These are phyloP conservation scores for Platypus cylindrus DNA, from an alignment of 2,888 invertebrate genomes.

Conservation along the genomic window DNA sequence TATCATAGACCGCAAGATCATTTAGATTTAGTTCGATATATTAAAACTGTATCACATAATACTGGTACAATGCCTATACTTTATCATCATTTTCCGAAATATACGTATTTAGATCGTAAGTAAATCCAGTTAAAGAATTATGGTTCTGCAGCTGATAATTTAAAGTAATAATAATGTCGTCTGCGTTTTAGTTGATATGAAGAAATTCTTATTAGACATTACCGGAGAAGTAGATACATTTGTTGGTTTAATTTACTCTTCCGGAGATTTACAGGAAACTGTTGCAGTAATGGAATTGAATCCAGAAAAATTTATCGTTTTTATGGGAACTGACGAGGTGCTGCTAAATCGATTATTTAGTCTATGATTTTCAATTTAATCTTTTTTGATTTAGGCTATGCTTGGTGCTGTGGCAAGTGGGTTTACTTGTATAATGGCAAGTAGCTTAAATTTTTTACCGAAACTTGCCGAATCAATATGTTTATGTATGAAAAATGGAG, in stretches of 20 bases:
- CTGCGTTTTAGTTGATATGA: constrained; percentile 29
- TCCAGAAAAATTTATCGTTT: constrained; percentile 28
- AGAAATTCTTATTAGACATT: constrained; percentile 28
- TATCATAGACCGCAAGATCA: constrained; percentile 57
- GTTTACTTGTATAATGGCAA: constrained; percentile 60
- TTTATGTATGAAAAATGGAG: constrained; percentile 40
- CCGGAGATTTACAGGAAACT: constrained; percentile 28
- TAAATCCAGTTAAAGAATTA: constrained; percentile 18
- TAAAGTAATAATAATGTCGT: neutral
- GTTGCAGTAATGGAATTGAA: constrained; percentile 27
- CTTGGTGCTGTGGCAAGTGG: constrained; percentile 55
- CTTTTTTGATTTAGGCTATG: constrained; percentile 41
- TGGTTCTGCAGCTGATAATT: neutral
- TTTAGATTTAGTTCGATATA: constrained; percentile 51
- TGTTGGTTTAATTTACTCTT: constrained; percentile 30
- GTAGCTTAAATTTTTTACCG: constrained; percentile 56
- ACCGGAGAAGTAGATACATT: constrained; percentile 32
- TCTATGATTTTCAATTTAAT: neutral
- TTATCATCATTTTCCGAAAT: constrained; percentile 71
- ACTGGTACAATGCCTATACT: constrained; percentile 53
- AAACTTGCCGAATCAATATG: constrained; percentile 44
- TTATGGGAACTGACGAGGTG: constrained; percentile 32
- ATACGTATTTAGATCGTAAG: constrained; percentile 62
- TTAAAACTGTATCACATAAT: constrained; percentile 42
- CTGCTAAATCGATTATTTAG: constrained; percentile 19